These are phyloP conservation scores for Leptinotarsa rubiginosa DNA, from an alignment of 2,888 invertebrate species.

Conservation along the genomic window DNA sequence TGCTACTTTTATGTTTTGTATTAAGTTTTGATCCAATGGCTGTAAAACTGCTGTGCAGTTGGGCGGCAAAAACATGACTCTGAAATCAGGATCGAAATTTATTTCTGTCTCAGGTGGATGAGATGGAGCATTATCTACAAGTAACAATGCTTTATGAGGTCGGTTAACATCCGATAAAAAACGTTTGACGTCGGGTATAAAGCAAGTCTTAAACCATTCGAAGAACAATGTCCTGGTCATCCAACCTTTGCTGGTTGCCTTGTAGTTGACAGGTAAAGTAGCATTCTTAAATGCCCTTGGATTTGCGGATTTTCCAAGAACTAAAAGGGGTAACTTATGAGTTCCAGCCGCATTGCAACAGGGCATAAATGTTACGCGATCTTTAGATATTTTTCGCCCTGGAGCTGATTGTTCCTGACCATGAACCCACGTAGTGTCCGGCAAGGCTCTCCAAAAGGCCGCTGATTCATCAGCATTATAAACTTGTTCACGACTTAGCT, in stretches of 20 bases:
- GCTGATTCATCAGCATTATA: conserved; percentile 49
- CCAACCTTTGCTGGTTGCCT: not conserved
- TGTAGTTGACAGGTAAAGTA: not conserved
- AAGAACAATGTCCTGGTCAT: not conserved
- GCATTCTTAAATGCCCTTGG: conserved; percentile 3
- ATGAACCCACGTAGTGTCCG: conserved; percentile 39
- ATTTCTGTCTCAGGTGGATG: not conserved
- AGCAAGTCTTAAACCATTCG: not conserved
- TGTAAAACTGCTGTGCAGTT: not conserved
- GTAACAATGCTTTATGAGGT: conserved; percentile 5
- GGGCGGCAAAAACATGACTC: conserved; percentile 28
- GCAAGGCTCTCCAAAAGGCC: conserved; percentile 44
- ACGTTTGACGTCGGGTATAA: not conserved
- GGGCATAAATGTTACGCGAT: conserved; percentile 44
- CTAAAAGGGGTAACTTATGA: conserved; percentile 43
- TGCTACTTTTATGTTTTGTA: not conserved
- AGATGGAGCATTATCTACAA: conserved; percentile 26
- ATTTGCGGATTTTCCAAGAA: conserved; percentile 33
- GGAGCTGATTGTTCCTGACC: conserved; percentile 42
- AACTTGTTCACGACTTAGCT: conserved; percentile 31
- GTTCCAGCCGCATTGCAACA: conserved; percentile 43
- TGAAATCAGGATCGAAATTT: conserved; percentile 25
- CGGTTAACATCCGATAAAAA: not conserved
- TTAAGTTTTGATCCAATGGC: not conserved
- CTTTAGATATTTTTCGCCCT: conserved; percentile 41